A percentile compares a stretch with the other conserved stretches of the same genome.
Conservation (phyloP, 2,113 vertebrate genomes). For the Malaclemys terrapin region DNA sequence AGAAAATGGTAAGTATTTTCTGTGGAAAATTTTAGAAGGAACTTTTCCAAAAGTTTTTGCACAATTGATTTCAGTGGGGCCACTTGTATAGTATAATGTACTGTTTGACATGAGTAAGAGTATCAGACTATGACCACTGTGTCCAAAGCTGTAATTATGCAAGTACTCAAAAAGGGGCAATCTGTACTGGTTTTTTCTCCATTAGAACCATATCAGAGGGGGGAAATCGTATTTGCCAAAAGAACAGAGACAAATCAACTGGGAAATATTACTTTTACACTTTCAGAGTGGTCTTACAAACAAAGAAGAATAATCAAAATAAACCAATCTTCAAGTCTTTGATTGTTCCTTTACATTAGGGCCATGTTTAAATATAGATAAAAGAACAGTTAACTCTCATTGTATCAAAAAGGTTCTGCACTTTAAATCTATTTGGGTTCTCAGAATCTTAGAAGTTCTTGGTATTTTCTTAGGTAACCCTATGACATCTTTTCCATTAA, state of each 20-base stretch:
- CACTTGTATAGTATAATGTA: neutral
- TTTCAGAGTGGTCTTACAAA: neutral
- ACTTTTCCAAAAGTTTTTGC: neutral
- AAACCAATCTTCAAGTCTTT: neutral
- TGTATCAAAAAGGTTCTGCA: neutral
- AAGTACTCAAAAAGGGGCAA: too few relatives aligned
- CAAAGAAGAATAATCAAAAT: too few relatives aligned
- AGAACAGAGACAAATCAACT: neutral
- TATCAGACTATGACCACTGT: neutral
- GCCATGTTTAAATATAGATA: neutral
- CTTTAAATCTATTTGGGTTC: neutral
- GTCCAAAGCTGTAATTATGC: neutral
- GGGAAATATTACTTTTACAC: neutral
- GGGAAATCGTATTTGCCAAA: neutral
- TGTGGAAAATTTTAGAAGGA: neutral
- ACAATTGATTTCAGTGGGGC: neutral
- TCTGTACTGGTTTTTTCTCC: neutral
- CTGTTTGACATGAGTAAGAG: neutral
- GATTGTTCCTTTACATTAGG: neutral
- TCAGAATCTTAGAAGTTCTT: slow-evolving; percentile 6
- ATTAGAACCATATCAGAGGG: neutral
- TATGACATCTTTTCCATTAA: neutral
- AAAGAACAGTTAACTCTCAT: neutral
- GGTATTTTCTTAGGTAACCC: neutral
- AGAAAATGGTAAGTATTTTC: neutral